Evolutionary conservation across 2,797 vertebrate genomes (phyloP), one percentile per base, ranked within the genome.

Genomic region (Coregonus sp.): DNA sequence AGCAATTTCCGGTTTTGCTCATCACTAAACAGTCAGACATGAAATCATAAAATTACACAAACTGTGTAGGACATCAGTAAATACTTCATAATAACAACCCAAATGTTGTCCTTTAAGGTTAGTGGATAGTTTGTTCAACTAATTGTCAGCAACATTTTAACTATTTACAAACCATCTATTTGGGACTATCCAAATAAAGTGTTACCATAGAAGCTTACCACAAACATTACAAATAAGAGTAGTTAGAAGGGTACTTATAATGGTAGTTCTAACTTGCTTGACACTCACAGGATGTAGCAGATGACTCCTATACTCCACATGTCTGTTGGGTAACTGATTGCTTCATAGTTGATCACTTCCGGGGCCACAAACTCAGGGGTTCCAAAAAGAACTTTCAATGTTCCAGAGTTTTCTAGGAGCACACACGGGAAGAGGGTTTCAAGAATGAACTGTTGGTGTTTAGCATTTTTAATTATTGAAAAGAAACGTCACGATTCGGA

Each of bases 231-330:
- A 47, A 47, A 47, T 47, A 47, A 47, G 9, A 47, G 2, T 12
- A 47, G 40, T 12, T 47, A 47, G 11, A 47, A 47, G 40, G 40
- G 40, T 11, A 47, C 40, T 47, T 61, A 63, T 11, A 63, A 63
- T 9, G 20, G 18, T 9, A 0, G 2, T 47, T 11, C 11, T 47
- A 47, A 47, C 2, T 47, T 3, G 40, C 1, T 67, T 52, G 37
- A 16, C 16, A 95, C 98, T 98, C 88, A 99, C 98, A 99, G 94
- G 77, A 99, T 99, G 74, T 99, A 99, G 88, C 98, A 99, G 95
- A 99, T 99, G 82, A 99, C 98, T 72, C 98, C 98, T 73, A 99
- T 99, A 84, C 98, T 99, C 98, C 98, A 99, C 98, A 99, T 98
- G 90, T 99, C 98, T 0, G 98, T 99, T 75, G 96, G 94, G 0